Evolutionary conservation across 2,113 vertebrate genomes (phyloP).

Genomic region (Cyprinodon variegatus): DNA sequence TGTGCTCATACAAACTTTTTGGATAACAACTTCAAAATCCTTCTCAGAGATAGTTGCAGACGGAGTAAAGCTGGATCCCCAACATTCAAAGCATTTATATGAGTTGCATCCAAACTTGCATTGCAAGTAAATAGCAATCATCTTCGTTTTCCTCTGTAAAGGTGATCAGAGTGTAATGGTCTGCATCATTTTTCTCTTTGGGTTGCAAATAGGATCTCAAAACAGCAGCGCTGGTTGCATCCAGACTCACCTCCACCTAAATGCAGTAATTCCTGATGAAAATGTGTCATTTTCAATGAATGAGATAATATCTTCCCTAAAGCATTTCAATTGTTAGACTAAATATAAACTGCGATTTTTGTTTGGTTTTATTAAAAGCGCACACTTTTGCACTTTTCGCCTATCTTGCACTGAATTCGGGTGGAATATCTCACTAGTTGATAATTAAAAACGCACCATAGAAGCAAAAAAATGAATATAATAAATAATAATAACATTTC

Average conservation of each 20-base stretch:
- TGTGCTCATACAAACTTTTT: neutral
- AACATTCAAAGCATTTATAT: neutral
- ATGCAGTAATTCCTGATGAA: too few species aligned
- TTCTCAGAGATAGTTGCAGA: neutral
- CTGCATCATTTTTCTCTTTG: neutral
- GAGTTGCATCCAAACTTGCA: neutral
- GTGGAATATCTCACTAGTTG: neutral
- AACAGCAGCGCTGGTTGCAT: neutral
- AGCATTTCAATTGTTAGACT: neutral
- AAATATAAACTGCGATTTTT: neutral
- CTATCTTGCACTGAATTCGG: too few species aligned
- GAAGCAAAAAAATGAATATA: neutral
- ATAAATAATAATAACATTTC: too few species aligned
- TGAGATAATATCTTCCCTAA: neutral
- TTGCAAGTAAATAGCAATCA: conserved; percentile 28
- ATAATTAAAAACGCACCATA: neutral
- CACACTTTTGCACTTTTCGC: too few species aligned
- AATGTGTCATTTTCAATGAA: neutral
- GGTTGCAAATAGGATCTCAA: neutral
- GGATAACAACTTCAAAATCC: neutral
- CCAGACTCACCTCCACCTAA: too few species aligned
- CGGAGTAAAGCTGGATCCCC: neutral
- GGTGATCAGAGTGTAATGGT: neutral
- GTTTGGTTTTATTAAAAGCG: neutral
- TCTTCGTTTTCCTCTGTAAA: conserved; percentile 55